These are phyloP conservation scores for Salminus brasiliensis DNA, from an alignment of 2,113 vertebrate species.

Conservation along the genomic window DNA sequence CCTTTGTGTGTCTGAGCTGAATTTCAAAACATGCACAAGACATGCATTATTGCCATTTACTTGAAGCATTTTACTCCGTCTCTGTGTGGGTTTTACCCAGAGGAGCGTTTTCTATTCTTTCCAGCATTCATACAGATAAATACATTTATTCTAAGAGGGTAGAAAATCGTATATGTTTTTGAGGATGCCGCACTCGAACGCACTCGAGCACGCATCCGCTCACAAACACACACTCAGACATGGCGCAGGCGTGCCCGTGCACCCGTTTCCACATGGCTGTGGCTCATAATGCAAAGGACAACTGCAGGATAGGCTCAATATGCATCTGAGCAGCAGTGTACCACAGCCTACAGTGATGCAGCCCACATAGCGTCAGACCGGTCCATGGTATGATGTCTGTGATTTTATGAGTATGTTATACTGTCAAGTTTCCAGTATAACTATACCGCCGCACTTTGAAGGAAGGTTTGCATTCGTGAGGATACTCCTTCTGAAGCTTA, in stretches of 20 bases:
- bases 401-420: no score
- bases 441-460: no score
- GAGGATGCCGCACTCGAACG: background rate
- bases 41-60: conserved; percentile 29
- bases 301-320: background rate
- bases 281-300: background rate
- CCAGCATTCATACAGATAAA: conserved; percentile 14
- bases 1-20: conserved; percentile 36
- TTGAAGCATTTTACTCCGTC: conserved; percentile 23
- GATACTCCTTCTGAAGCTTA: no score
- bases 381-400: no score
- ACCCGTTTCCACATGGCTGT: background rate
- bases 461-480: no score
- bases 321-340: background rate
- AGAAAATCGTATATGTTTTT: conserved; percentile 11
- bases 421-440: no score
- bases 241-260: background rate
- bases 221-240: background rate
- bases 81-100: background rate
- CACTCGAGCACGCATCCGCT: background rate
- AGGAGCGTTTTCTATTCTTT: conserved; percentile 25
- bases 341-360: background rate
- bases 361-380: background rate
- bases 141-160: conserved; percentile 25
- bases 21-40: conserved; percentile 37